Percentiles rank a stretch among this genome's conserved stretches.
phyloP scores from a whole-genome alignment of 2,797 vertebrate genomes.

The Pelodytes ibericus region DNA sequence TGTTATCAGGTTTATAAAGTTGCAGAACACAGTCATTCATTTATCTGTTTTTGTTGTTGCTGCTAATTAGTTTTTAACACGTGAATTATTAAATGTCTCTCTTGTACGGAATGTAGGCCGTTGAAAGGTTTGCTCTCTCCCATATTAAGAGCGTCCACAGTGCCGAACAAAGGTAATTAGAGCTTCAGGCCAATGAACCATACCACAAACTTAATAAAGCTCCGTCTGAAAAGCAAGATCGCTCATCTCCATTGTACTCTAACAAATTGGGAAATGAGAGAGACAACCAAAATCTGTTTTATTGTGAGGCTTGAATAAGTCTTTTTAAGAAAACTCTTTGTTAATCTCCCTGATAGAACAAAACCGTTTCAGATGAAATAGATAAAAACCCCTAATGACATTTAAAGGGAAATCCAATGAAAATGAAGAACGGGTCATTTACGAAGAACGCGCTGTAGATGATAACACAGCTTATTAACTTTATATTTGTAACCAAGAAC shows the following conservation, averaged over 20 bases:
- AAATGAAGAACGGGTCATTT: background rate
- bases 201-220: conserved; percentile 60
- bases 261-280: conserved; percentile 44
- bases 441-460: background rate
- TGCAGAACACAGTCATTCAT: background rate
- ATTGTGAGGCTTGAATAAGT: conserved; percentile 6
- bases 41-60: conserved; percentile 29
- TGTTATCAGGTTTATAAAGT: background rate
- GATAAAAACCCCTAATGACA: conserved; percentile 9
- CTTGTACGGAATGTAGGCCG: conserved; percentile 57
- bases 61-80: conserved; percentile 56
- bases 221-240: conserved; percentile 57
- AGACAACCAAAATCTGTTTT: conserved; percentile 24
- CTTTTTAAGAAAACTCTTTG: background rate
- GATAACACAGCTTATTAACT: background rate
- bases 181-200: conserved; percentile 67
- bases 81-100: conserved; percentile 66
- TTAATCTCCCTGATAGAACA: background rate
- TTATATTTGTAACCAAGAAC: no score
- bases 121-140: conserved; percentile 64
- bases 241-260: conserved; percentile 46
- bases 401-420: background rate
- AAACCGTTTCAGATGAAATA: conserved; percentile 3
- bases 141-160: conserved; percentile 61
- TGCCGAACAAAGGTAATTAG: conserved; percentile 66